These are phyloP conservation scores for Zaprionus gabonicus DNA, from an alignment of 1,140 invertebrate species.

Conservation along the genomic window DNA sequence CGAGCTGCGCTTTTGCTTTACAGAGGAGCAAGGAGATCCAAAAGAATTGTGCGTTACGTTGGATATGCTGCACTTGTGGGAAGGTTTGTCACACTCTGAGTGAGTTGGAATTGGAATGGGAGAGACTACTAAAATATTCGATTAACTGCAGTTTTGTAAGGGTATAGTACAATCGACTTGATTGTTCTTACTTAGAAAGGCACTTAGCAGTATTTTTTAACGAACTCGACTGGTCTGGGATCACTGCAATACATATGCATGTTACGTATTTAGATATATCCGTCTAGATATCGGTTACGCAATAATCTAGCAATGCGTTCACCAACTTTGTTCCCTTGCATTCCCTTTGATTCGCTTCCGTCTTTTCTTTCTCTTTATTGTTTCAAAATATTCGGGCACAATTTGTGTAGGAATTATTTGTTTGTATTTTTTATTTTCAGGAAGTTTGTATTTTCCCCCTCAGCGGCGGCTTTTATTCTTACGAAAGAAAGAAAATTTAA, in stretches of 20 bases:
- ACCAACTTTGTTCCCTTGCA: constrained; percentile 10
- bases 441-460: background rate
- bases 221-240: constrained; percentile 27
- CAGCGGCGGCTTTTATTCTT: constrained; percentile 1
- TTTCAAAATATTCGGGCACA: constrained; percentile 10
- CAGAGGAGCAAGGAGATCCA: background rate
- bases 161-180: constrained; percentile 4
- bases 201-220: constrained; percentile 42
- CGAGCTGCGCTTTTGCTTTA: background rate
- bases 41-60: too few species aligned
- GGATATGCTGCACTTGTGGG: background rate
- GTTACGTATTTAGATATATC: constrained; percentile 15
- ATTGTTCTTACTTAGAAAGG: too few species aligned
- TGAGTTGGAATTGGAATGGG: background rate
- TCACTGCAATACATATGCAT: background rate
- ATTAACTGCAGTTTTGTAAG: background rate
- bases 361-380: constrained; percentile 15
- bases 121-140: too few species aligned
- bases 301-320: constrained; percentile 36
- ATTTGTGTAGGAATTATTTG: constrained; percentile 18
- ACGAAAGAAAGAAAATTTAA: constrained; percentile 43
- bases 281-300: constrained; percentile 40
- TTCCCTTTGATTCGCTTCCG: background rate
- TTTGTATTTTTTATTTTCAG: constrained; percentile 25
- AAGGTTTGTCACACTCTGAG: background rate